phyloP scores from a whole-genome alignment of 2,113 vertebrate species.

The Brachyistius frenatus region DNA sequence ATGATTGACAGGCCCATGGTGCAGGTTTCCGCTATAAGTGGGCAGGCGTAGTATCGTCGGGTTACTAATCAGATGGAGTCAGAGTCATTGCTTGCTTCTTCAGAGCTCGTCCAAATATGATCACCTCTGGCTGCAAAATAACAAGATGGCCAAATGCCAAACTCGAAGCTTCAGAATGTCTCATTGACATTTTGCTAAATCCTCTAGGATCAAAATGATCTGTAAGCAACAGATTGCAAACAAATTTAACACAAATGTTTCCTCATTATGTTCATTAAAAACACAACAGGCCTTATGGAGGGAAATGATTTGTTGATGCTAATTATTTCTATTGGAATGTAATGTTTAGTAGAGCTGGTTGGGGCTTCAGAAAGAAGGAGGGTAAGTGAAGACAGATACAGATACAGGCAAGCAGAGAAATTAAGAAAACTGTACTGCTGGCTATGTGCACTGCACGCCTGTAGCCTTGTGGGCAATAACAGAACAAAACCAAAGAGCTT shows the following conservation, averaged over 20 bases:
- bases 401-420: conserved; percentile 9
- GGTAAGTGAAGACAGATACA: background rate
- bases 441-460: conserved; percentile 8
- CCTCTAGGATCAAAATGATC: too few relatives aligned
- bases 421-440: conserved; percentile 10
- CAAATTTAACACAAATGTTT: background rate
- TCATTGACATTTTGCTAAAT: too few relatives aligned
- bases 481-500: conserved; percentile 54
- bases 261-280: background rate
- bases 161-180: too few relatives aligned
- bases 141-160: too few relatives aligned
- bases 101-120: too few relatives aligned
- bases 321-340: background rate
- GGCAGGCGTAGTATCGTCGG: too few relatives aligned
- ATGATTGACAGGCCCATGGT: too few relatives aligned
- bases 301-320: background rate
- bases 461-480: conserved; percentile 13
- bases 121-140: too few relatives aligned
- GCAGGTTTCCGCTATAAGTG: too few relatives aligned
- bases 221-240: background rate
- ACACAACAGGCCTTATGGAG: background rate
- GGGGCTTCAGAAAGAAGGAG: background rate
- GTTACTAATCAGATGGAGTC: too few relatives aligned
- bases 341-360: background rate
- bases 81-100: too few relatives aligned